Evolutionary conservation across 2,797 vertebrate species (phyloP), one percentile per base, ranked within the genome.

Genomic region (Emys orbicularis): DNA sequence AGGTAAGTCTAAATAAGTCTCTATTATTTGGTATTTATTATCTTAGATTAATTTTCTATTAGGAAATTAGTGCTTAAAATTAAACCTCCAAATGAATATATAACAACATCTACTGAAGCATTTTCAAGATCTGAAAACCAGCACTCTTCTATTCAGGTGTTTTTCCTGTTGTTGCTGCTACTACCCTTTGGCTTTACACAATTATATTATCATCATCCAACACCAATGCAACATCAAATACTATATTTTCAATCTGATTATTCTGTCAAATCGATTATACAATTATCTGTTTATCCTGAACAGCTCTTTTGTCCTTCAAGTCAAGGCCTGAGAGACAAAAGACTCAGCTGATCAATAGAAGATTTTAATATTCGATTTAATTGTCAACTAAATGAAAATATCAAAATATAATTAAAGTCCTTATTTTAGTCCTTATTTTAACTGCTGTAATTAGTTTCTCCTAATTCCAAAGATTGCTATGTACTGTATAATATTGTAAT

Each of bases 361-460:
- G 18, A 85, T 83, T 77, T 76, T 90, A 86, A 92, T 21, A 44
- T 92, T 79, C 56, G 8, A 81, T 83, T 81, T 19, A 92, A 93
- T 34, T n/a, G 52, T 61, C 90, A 94, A 86, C 92, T 96, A 94
- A 96, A 95, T 37, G 37, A 21, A 95, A 95, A 96, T 86, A 68
- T 93, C 79, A 94, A 95, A 96, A 88, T 68, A 90, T 90, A 95
- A 97, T 83, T 90, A 84, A 50, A 81, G 82, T 44, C 53, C 37
- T 81, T 25, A 25, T 53, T 53, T 53, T 68, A 90, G 50, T 53
- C 31, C 92, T 86, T 72, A 23, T 86, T 93, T 93, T 86, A 90
- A 91, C 77, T 88, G 44, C 34, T 93, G 31, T 68, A 37, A 90
- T 12, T 21, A 83, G 27, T 50, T 92, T 91, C n/a, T 29, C 12